Base-by-base conservation (phyloP, 2,113 vertebrate species). In the Gallinago undulata region DNA sequence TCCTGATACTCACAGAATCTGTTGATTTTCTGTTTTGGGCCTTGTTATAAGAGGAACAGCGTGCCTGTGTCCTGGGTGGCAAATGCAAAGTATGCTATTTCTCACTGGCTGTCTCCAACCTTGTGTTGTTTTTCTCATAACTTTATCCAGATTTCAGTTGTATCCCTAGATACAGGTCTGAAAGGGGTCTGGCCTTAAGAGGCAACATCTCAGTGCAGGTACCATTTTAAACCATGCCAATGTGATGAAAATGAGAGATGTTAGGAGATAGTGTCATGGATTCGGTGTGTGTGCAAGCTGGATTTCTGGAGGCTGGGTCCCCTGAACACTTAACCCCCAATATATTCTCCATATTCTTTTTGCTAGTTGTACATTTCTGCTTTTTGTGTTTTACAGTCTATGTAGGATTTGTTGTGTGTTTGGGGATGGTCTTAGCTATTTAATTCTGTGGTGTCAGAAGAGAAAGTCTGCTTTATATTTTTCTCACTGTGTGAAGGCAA, bases 401-500 rank as follows among this genome's bases (percentile, higher is more conserved):
- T 48, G 31, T 41, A 45, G 19, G 33, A 60, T 60, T 82, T 9
- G 19, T 39, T 66, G 27, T 57, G 43, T 57, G 47, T 64, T 67
- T 92, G 21, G 78, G 43, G 41, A 67, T 50, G 45, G 9, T 21
- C 25, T 67, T 57, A 62, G 24, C 2, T 51, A 13, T 56, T 37
- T 80, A 76, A 33, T 80, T 35, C 37, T 72, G 23, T 35, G 63
- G 35, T 39, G 33, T 43, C 30, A 59, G 67, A 77, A 85, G n/a
- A 41, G 33, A 62, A 41, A 37, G 47, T 48, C 21, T 48, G 47
- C 47, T 48, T 48, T 48, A 48, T 48, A 48, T 48, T 48, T 22
- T 48, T 10, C 41, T 67, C 6, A 2, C 12, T 62, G 21, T 33
- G 24, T 11, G 48, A 75, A 17, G 10, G 25, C 0, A 0, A 47